These are phyloP conservation scores for Nymphalis polychloros DNA, from an alignment of 2,888 invertebrate species.

Conservation along the genomic window DNA sequence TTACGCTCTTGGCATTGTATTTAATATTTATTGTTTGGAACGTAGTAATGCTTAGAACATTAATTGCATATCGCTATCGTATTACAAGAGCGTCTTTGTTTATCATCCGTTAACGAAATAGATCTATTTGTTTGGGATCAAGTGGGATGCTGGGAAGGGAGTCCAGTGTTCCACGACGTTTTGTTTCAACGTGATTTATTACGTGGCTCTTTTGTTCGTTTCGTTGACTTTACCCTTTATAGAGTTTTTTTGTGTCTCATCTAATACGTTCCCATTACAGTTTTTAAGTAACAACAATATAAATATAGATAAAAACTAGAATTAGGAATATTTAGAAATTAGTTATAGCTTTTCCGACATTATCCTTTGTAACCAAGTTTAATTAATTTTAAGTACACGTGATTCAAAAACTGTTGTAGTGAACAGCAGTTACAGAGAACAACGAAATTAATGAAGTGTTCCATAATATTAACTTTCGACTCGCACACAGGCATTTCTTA, in stretches of 20 bases:
- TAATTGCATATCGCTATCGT: constrained; percentile 54
- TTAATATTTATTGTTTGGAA: constrained; percentile 38
- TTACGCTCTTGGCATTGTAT: constrained; percentile 43
- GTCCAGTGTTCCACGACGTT: constrained; percentile 27
- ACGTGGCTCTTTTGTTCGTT: constrained; percentile 20
- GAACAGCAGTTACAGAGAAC: too few species aligned
- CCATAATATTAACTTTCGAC: too few species aligned
- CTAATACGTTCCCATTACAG: neutral
- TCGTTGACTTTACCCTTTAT: constrained; percentile 9
- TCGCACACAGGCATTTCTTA: too few species aligned
- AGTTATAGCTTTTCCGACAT: too few species aligned
- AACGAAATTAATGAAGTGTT: too few species aligned
- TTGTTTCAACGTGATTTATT: constrained; percentile 32
- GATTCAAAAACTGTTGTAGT: too few species aligned
- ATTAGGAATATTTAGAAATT: too few species aligned
- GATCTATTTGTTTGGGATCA: constrained; percentile 50
- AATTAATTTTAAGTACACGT: too few species aligned
- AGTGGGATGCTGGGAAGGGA: constrained; percentile 41
- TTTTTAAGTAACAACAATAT: too few species aligned
- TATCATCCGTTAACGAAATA: constrained; percentile 45
- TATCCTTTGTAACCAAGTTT: too few species aligned
- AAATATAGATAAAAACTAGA: too few species aligned
- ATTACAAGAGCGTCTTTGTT: constrained; percentile 54
- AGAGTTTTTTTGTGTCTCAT: neutral
- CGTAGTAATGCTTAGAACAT: constrained; percentile 51